These are phyloP conservation scores for Spisula subtruncata DNA, from an alignment of 2,888 invertebrate genomes.

Conservation along the genomic window DNA sequence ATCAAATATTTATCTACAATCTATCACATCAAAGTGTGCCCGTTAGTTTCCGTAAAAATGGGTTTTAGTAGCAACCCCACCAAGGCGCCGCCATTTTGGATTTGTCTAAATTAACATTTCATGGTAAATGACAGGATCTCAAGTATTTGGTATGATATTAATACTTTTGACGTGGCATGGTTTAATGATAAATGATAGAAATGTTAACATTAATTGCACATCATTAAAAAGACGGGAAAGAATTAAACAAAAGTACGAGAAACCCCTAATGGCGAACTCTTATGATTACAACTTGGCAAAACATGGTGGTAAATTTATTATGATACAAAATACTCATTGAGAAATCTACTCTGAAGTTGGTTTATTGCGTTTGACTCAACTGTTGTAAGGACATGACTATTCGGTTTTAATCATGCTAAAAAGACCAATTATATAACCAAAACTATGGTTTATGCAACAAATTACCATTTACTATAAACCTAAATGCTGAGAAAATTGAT, in stretches of 20 bases:
- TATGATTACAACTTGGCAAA: no score
- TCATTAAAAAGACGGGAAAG: conserved; percentile 1
- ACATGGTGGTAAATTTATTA: no score
- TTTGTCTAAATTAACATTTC: conserved; percentile 29
- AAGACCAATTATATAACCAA: no score
- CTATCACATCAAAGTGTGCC: conserved; percentile 65
- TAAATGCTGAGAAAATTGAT: no score
- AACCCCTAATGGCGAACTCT: background rate
- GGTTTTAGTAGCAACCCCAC: conserved; percentile 44
- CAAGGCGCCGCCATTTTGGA: conserved; percentile 45
- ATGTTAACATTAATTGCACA: background rate
- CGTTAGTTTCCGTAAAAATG: conserved; percentile 47
- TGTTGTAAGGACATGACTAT: no score
- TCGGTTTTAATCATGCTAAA: no score
- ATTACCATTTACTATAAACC: no score
- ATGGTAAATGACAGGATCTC: conserved; percentile 33
- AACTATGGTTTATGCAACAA: no score
- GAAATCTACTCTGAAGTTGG: no score
- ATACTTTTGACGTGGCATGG: conserved; percentile 51
- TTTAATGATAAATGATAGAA: conserved; percentile 14
- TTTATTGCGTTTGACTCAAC: no score
- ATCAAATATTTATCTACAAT: conserved; percentile 55
- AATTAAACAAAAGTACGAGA: background rate
- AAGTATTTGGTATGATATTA: conserved; percentile 49
- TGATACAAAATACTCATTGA: no score